Conservation (phyloP, 1,140 invertebrate species). For the Melanaphis sacchari region DNA sequence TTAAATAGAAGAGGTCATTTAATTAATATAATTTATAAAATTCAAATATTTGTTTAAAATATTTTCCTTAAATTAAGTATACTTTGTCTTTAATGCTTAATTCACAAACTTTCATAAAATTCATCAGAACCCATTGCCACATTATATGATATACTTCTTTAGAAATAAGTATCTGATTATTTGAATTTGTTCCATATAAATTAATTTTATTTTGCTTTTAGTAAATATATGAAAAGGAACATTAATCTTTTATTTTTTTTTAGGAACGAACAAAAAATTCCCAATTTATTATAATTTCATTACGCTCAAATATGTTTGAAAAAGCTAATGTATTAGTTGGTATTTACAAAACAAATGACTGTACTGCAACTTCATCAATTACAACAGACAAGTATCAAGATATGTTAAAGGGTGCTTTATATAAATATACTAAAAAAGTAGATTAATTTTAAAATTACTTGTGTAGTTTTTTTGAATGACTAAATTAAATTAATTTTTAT, state of each 20-base stretch:
- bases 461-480: not conserved
- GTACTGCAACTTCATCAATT: slow-evolving; percentile 66
- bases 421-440: not conserved
- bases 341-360: slow-evolving; percentile 94
- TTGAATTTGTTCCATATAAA: not conserved
- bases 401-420: not conserved
- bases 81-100: not conserved
- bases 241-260: not conserved
- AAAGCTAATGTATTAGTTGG: slow-evolving; percentile 89
- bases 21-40: not conserved
- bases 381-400: not conserved
- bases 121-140: not conserved
- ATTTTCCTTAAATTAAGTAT: not conserved
- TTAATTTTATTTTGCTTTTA: not conserved
- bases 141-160: not conserved
- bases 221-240: not conserved
- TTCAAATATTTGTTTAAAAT: not conserved
- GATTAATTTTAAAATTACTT: not conserved
- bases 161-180: not conserved
- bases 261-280: slow-evolving; percentile 95
- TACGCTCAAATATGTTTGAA: slow-evolving; percentile 98
- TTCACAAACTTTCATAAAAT: not conserved
- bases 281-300: slow-evolving; percentile 98
- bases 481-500: not conserved
- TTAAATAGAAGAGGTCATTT: not conserved